A percentile compares a stretch with the other conserved stretches of the same genome.
These are phyloP conservation scores for Drosophila setosimentum DNA, from an alignment of 2,888 invertebrate species.

Conservation along the genomic window DNA sequence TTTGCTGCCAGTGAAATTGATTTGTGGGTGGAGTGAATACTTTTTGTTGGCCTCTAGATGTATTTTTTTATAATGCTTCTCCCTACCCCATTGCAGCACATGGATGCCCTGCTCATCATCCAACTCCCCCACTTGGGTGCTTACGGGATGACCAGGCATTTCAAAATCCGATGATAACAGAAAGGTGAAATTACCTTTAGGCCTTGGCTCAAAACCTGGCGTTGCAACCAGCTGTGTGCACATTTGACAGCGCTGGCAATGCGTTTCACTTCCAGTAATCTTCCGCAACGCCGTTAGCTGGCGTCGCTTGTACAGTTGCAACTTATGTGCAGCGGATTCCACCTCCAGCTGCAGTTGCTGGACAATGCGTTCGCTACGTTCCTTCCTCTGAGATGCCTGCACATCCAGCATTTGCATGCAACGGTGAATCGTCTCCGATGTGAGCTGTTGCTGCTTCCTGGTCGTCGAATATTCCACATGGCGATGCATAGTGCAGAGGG, in stretches of 20 bases:
- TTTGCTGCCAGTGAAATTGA: background rate
- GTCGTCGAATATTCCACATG: background rate
- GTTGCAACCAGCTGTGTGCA: conserved; percentile 22
- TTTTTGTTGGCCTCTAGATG: background rate
- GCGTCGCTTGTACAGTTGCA: conserved; percentile 1
- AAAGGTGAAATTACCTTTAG: conserved; percentile 16
- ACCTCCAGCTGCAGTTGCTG: conserved; percentile 50
- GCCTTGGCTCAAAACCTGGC: background rate
- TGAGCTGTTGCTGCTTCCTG: conserved; percentile 15
- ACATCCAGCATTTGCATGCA: conserved; percentile 34
- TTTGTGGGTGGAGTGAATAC: background rate
- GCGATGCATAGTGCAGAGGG: conserved; percentile 50
- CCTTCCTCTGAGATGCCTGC: background rate
- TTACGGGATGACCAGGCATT: background rate
- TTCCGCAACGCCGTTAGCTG: conserved; percentile 10
- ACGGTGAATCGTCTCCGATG: conserved; percentile 6
- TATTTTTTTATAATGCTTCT: background rate
- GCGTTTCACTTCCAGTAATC: background rate
- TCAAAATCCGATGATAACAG: conserved; percentile 8
- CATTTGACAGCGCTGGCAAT: conserved; percentile 31
- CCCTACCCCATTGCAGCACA: conserved; percentile 13
- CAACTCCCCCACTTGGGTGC: background rate
- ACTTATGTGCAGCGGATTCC: conserved; percentile 15
- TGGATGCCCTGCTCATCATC: conserved; percentile 2
- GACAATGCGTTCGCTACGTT: conserved; percentile 21